Conservation (phyloP, 2,113 vertebrate species). For the Cyphomyrus plagiostoma region DNA sequence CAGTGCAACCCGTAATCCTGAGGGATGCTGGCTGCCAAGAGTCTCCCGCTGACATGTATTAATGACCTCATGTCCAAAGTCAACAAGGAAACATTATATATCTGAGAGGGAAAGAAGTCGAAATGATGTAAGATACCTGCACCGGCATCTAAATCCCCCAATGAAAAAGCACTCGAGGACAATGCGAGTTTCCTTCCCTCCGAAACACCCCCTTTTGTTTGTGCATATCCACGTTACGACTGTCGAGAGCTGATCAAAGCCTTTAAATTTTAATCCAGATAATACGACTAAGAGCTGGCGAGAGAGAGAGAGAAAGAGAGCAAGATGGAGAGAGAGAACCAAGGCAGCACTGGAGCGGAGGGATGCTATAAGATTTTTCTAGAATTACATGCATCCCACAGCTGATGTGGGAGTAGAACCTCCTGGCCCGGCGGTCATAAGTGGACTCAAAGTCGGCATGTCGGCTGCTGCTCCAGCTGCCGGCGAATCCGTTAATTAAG, state of each 20-base stretch:
- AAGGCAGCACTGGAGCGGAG: neutral
- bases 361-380: neutral
- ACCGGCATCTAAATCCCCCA: neutral
- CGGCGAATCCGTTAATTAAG: constrained; percentile 66
- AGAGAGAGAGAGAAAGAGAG: neutral
- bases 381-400: constrained; percentile 46
- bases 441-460: constrained; percentile 33
- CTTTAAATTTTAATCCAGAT: constrained; percentile 1
- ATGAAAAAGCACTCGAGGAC: neutral
- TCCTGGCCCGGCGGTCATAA: constrained; percentile 44
- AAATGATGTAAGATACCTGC: neutral
- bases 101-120: neutral
- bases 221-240: neutral
- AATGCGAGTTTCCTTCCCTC: neutral
- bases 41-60: neutral
- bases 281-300: neutral
- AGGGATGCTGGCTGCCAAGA: neutral
- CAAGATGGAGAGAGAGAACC: neutral
- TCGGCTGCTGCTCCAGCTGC: constrained; percentile 48
- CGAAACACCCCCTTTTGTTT: neutral
- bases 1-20: neutral
- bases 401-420: constrained; percentile 45
- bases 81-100: constrained; percentile 1
- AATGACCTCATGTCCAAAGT: neutral
- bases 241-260: neutral